phyloP scores from a whole-genome alignment of 2,113 vertebrate species.

The Chauna torquata region DNA sequence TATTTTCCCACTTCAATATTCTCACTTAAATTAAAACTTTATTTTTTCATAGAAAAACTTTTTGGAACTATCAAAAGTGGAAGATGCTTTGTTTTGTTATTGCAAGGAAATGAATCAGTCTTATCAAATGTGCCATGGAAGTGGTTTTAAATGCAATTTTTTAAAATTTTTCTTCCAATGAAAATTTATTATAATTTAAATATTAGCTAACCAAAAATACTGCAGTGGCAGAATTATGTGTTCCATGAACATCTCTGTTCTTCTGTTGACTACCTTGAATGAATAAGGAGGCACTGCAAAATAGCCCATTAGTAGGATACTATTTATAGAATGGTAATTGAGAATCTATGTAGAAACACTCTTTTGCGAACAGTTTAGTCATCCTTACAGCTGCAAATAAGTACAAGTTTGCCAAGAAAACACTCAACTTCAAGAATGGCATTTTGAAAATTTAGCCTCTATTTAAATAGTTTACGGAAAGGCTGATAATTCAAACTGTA shows the following conservation, averaged over 20 bases:
- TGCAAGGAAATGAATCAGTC: background rate
- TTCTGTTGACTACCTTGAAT: background rate
- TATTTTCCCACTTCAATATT: background rate
- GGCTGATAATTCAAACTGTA: background rate
- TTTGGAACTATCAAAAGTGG: background rate
- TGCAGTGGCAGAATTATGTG: background rate
- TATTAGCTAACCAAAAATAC: background rate
- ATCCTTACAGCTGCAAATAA: slow-evolving; percentile 37
- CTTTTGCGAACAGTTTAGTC: slow-evolving; percentile 10
- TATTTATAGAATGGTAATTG: background rate
- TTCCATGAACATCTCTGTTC: background rate
- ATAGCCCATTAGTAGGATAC: background rate
- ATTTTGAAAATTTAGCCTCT: background rate
- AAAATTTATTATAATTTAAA: background rate
- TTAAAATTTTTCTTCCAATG: background rate
- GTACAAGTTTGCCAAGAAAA: background rate
- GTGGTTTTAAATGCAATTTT: background rate
- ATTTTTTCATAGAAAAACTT: background rate
- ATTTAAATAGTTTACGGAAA: background rate
- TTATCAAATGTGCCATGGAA: background rate
- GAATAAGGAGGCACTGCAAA: background rate
- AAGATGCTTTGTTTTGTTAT: background rate
- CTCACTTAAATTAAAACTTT: background rate
- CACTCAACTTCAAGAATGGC: background rate
- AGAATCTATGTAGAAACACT: background rate